Base-by-base conservation (phyloP, 2,113 vertebrate genomes). In the Bettongia penicillata region DNA sequence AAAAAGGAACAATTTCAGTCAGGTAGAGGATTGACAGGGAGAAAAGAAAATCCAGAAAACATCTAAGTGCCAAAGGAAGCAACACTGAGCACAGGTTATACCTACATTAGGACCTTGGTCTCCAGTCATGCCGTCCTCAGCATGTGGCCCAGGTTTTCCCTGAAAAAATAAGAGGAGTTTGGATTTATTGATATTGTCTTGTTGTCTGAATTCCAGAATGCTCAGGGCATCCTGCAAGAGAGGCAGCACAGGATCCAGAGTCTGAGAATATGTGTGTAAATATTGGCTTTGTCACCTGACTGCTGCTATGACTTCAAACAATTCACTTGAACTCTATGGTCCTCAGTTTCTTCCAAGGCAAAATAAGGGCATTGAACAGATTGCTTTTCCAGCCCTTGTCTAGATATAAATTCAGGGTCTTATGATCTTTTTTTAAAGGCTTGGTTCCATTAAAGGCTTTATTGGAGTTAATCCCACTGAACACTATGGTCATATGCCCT, bases 101-200 rank as follows among this genome's bases (percentile, higher is more conserved):
- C 98, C 96, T 98, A 98, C 98, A 96, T 49, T 90, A 91, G 90
- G 50, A 19, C 98, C 98, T 4, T 89, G 77, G 93, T 89, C 77
- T 89, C 98, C 98, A 0, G 50, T 19, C 37, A 96, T 94, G 51
- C 98, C 98, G 84, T 47, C 95, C 8, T 51, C 37, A 50, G 98
- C 98, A 14, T 26, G 53, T 0, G 92, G 94, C 96, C 97, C 96
- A 43, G 94, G 92, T 12, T 94, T 89, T 91, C 98, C 98, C 98
- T 98, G 96, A 43, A 98, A 53, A 97, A 97, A 95, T 6, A 97
- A 97, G 95, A 93, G 43, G 77, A 91, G 55, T 31, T 24, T 92
- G 90, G 84, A 84, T 91, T 94, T 24, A 91, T 61, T 52, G 19
- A 23, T 1, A 47, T 24, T 91, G 51, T 51, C 93, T 43, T 8